phyloP scores from a whole-genome alignment of 2,113 vertebrate genomes.

The Scatophagus argus region DNA sequence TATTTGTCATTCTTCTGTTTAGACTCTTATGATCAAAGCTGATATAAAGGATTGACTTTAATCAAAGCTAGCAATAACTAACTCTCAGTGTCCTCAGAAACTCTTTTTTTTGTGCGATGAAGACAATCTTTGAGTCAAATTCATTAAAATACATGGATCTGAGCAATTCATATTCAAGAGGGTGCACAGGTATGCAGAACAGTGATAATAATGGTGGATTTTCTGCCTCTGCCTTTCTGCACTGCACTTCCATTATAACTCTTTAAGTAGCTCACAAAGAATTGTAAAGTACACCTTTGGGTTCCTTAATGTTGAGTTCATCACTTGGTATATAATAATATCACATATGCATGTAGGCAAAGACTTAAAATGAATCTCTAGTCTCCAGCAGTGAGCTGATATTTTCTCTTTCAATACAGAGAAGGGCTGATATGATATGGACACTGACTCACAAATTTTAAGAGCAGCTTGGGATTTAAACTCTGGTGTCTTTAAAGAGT shows the following conservation, averaged over 20 bases:
- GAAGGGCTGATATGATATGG: neutral
- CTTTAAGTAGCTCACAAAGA: conserved; percentile 4
- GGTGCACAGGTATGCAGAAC: conserved; percentile 7
- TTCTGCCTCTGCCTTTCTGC: neutral
- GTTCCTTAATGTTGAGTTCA: conserved; percentile 12
- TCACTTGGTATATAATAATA: neutral
- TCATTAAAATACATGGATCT: conserved; percentile 11
- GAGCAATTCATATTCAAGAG: conserved; percentile 35
- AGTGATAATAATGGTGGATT: neutral
- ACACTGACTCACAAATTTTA: conserved; percentile 10
- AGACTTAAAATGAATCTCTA: neutral
- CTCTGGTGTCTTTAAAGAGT: neutral
- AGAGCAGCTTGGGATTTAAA: conserved; percentile 15
- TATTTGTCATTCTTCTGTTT: neutral
- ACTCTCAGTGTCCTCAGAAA: neutral
- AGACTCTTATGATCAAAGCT: neutral
- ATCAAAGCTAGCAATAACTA: neutral
- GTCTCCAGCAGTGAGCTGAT: neutral
- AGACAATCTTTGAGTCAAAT: neutral
- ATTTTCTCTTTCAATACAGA: neutral
- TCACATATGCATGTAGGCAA: neutral
- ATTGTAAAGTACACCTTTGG: neutral
- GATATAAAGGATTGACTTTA: neutral
- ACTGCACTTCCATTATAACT: conserved; percentile 6
- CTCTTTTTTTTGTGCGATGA: too few relatives aligned